Percentiles rank a stretch among this genome's conserved stretches.
phyloP scores from a whole-genome alignment of 2,113 vertebrate species.

The Nyctibius bracteatus region DNA sequence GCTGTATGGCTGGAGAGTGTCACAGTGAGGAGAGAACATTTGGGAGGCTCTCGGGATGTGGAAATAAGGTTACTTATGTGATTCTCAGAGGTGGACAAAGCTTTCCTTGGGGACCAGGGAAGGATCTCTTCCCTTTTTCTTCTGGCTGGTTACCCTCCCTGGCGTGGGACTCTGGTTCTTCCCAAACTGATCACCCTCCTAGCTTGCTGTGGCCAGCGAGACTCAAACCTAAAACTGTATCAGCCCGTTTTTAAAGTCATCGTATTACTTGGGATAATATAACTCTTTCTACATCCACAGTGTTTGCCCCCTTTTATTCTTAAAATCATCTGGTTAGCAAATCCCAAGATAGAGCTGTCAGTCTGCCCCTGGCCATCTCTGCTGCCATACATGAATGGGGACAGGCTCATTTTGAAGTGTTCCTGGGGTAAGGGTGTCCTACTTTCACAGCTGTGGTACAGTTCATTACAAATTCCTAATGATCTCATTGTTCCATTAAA shows the following conservation, averaged over 20 bases:
- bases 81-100: not conserved
- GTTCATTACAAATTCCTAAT: conserved; percentile 54
- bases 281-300: rapidly evolving
- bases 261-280: not conserved
- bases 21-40: not conserved
- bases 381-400: not conserved
- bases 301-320: not conserved
- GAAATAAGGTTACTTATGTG: not conserved
- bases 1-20: not conserved
- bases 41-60: not conserved
- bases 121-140: not conserved
- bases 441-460: not conserved
- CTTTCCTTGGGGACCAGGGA: not conserved
- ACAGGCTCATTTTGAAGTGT: not conserved
- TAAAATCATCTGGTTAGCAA: not conserved
- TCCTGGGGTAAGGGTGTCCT: conserved; percentile 47
- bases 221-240: not conserved
- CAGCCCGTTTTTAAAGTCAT: not conserved
- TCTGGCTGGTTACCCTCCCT: not conserved
- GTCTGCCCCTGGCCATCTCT: conserved; percentile 2
- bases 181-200: not conserved
- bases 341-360: not conserved
- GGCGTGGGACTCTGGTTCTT: not conserved
- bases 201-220: not conserved
- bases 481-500: conserved; percentile 58